Percentiles rank a stretch among this genome's conserved stretches.
phyloP scores from a whole-genome alignment of 2,113 vertebrate genomes.

The Carettochelys insculpta region DNA sequence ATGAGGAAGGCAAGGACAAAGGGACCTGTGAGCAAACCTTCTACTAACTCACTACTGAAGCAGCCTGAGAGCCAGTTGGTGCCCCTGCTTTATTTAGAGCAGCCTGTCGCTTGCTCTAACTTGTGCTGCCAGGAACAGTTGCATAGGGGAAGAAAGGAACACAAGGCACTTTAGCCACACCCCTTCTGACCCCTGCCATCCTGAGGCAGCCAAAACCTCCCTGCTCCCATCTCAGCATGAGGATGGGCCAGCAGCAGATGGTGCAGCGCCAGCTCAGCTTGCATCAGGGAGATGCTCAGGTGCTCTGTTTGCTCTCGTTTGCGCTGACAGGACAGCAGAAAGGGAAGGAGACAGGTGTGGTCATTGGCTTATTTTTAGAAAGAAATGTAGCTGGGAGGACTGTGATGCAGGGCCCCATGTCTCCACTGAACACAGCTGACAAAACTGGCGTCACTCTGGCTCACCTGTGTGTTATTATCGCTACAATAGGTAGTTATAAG shows the following conservation, averaged over 20 bases:
- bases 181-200: not conserved
- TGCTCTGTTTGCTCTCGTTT: not conserved
- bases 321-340: not conserved
- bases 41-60: not conserved
- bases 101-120: not conserved
- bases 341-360: not conserved
- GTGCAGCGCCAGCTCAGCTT: not conserved
- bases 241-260: not conserved
- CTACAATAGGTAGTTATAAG: not conserved
- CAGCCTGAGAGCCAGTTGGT: not conserved
- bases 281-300: not conserved
- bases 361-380: not conserved
- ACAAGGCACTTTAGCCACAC: not conserved
- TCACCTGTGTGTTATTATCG: not conserved
- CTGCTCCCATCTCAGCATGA: not conserved
- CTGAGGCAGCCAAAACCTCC: not conserved
- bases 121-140: not conserved
- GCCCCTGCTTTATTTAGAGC: not conserved
- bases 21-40: not conserved
- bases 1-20: not conserved
- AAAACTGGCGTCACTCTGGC: not conserved
- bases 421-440: not conserved
- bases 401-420: not conserved
- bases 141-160: accelerated
- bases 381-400: not conserved